Base-by-base conservation (phyloP, 2,888 invertebrate species). In the Slavum lentiscoides region DNA sequence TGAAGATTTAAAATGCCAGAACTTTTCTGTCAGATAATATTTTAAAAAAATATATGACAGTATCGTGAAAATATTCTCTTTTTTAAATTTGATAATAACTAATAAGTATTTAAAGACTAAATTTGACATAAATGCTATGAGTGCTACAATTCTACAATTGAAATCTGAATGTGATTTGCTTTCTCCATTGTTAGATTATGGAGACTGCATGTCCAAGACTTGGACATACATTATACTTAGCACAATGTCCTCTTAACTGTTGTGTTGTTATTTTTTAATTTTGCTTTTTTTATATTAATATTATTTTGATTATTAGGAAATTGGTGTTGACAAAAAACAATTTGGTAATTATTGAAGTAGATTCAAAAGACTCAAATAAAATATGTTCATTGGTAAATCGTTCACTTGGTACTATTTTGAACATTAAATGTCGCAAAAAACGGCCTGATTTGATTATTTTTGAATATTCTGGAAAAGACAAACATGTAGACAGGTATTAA, bases 371-470 rank as follows among this genome's bases (percentile, higher is more conserved):
- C 2, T 90, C 91, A 84, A 96, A 94, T 72, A 80, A 72, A 80
- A 74, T 82, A 0, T 93, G 94, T 86, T 91, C 98, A 0, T 92
- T 96, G 85, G 94, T 95, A 0, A 91, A 94, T 83, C 90, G 97
- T 80, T 94, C 95, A 0, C 88, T 99, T 76, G 93, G 95, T 3
- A 94, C 94, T 74, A 95, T 99, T 84, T 95, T 98, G 13, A 97
- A 96, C 88, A 99, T 99, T 83, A 98, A 98, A 0, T 97, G 97
- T 17, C 96, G 97, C 86, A 97, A 97, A 86, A 91, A 93, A 81
- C 94, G 95, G 86, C 97, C 98, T 0, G 96, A 98, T 87, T 88
- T 98, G 84, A 97, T 99, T 83, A 98, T 98, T 0, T 98, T 99
- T 87, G 96, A 97, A 86, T 98, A 98, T 86, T 76, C 75, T 68